These are phyloP conservation scores for Mythimna lalbum DNA, from an alignment of 2,888 invertebrate genomes.

Conservation along the genomic window DNA sequence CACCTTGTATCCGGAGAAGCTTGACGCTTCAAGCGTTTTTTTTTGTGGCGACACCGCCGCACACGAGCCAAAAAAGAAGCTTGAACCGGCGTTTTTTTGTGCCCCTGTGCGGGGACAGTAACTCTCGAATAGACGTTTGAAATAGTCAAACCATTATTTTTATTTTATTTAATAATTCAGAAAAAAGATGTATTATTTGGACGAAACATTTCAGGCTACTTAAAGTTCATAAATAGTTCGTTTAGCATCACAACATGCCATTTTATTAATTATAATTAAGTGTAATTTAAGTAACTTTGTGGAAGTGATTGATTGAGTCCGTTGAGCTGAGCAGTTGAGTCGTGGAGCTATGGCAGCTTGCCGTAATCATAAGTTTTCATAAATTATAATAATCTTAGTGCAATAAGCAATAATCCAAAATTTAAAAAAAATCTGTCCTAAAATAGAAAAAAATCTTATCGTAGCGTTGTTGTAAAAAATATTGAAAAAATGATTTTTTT, in stretches of 20 bases:
- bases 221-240: conserved; percentile 57
- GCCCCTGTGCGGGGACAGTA: no score
- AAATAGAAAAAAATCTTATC: conserved; percentile 57
- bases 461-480: conserved; percentile 75
- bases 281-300: conserved; percentile 56
- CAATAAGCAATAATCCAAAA: conserved; percentile 77
- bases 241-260: conserved; percentile 71
- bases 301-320: conserved; percentile 38
- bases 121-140: conserved; percentile 53
- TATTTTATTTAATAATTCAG: conserved; percentile 37
- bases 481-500: conserved; percentile 65
- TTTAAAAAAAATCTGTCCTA: conserved; percentile 65
- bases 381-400: conserved; percentile 68
- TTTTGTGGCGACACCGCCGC: no score
- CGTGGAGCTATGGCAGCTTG: conserved; percentile 55
- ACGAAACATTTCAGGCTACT: conserved; percentile 50
- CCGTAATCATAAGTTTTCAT: conserved; percentile 57
- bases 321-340: conserved; percentile 40
- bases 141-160: conserved; percentile 40
- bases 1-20: no score
- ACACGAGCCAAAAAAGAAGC: no score
- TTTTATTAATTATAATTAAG: conserved; percentile 69
- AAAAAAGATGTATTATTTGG: conserved; percentile 26
- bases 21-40: no score
- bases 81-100: no score